Base-by-base conservation (phyloP, 2,888 invertebrate species). In the Marasmarcha lunaedactyla region DNA sequence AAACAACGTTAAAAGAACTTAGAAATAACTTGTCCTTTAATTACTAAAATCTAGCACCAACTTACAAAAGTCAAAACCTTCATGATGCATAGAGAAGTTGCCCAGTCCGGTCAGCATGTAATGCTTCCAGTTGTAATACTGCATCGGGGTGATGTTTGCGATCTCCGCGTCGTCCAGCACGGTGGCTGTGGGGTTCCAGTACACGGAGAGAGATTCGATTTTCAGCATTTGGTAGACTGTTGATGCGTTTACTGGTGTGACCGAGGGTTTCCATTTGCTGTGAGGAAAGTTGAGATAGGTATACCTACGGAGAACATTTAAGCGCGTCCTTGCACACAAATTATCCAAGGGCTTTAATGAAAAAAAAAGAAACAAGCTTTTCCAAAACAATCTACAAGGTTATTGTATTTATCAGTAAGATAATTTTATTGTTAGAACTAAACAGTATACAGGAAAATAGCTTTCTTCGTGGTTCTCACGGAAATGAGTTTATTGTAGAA, bases 1-100 rank as follows among this genome's bases (percentile, higher is more conserved):
- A n/a, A n/a, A n/a, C n/a, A n/a, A n/a, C n/a, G n/a, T n/a, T n/a
- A n/a, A n/a, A n/a, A n/a, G n/a, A n/a, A n/a, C n/a, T n/a, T n/a
- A n/a, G n/a, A n/a, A n/a, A n/a, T n/a, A n/a, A n/a, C n/a, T n/a
- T n/a, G n/a, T n/a, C n/a, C n/a, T n/a, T n/a, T n/a, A n/a, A n/a
- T n/a, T n/a, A n/a, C n/a, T n/a, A n/a, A n/a, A n/a, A n/a, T 20
- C 3, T 5, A 20, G 7, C 20, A 20, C 20, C 20, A 20, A 86
- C 90, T 87, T 71, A 93, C 93, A 76, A 68, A 93, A 93, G 54
- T 93, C 89, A 64, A 93, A 92, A 44, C 90, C 89, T 61, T 92
- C 90, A 45, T 88, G 87, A 57, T 90, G 89, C 77, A 92, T 89
- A 12, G 89, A 88, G 63, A 92, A 92, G 50, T 90, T 91, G 54